phyloP scores from a whole-genome alignment of 2,888 invertebrate genomes.

The Eupithecia vulgata region DNA sequence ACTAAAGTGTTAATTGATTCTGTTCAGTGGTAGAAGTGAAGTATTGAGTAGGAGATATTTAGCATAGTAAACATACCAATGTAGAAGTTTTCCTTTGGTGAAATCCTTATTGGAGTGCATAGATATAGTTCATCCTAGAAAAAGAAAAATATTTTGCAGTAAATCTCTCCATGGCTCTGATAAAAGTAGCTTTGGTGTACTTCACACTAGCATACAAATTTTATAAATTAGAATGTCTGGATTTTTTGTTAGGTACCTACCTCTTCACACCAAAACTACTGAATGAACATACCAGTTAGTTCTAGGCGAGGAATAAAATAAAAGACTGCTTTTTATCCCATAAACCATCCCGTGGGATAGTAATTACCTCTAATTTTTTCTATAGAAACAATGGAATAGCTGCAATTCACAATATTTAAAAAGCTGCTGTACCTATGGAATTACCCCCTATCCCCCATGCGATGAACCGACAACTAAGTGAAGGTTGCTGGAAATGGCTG shows the following conservation, averaged over 20 bases:
- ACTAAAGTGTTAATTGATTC: neutral
- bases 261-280: neutral
- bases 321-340: neutral
- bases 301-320: neutral
- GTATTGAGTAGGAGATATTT: neutral
- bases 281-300: neutral
- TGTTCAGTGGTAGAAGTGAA: neutral
- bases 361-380: too few species aligned
- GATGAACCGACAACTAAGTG: too few species aligned
- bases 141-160: neutral
- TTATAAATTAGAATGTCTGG: too few species aligned
- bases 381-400: too few species aligned
- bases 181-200: neutral
- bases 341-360: neutral
- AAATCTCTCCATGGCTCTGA: neutral
- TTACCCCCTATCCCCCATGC: too few species aligned
- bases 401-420: too few species aligned
- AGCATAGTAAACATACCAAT: constrained; percentile 85
- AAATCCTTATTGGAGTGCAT: constrained; percentile 94
- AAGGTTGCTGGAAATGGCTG: too few species aligned
- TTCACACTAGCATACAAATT: too few species aligned
- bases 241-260: too few species aligned
- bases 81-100: constrained; percentile 89
- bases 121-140: constrained; percentile 95
- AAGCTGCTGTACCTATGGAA: too few species aligned